Conservation (phyloP, 2,113 vertebrate genomes). For the Pungitius pungitius region DNA sequence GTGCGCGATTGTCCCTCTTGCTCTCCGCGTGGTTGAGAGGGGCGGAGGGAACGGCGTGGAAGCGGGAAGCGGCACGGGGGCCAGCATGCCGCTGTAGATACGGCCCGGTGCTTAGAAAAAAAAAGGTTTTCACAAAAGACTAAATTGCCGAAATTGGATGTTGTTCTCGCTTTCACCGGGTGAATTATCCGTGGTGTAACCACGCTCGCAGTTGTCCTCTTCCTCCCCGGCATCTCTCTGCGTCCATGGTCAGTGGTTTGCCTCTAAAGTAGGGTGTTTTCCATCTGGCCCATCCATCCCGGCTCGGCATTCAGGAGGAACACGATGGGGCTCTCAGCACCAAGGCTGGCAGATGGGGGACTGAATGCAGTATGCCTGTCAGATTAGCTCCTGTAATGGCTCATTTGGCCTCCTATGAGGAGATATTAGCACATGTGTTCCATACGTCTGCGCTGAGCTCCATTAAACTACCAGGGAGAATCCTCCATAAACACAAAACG, state of each 20-base stretch:
- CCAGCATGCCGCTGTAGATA: not conserved
- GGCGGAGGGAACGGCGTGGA: constrained; percentile 37
- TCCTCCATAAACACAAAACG: constrained; percentile 65
- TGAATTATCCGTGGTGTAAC: constrained; percentile 34
- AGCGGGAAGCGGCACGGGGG: constrained; percentile 21
- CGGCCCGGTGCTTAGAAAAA: not conserved
- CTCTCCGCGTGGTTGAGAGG: constrained; percentile 48
- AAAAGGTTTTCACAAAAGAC: constrained; percentile 18
- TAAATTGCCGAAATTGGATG: constrained; percentile 31
- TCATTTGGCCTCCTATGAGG: constrained; percentile 83
- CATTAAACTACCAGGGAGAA: constrained; percentile 67
- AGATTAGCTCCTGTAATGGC: constrained; percentile 80
- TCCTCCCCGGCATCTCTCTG: constrained; percentile 24
- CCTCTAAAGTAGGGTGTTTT: constrained; percentile 67
- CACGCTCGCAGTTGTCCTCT: constrained; percentile 21
- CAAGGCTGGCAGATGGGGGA: constrained; percentile 76
- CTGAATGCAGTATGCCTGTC: constrained; percentile 77
- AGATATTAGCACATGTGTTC: constrained; percentile 82
- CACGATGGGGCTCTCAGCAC: constrained; percentile 67
- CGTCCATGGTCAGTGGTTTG: constrained; percentile 67
- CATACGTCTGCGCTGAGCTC: constrained; percentile 79
- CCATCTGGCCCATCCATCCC: constrained; percentile 76
- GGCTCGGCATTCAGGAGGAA: constrained; percentile 71
- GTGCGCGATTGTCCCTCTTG: constrained; percentile 40
- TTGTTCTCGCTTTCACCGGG: constrained; percentile 27